Percentiles rank a stretch among this genome's conserved stretches.
Evolutionary conservation across 2,797 vertebrate genomes (phyloP).

Genomic region (Liparis tanakae): DNA sequence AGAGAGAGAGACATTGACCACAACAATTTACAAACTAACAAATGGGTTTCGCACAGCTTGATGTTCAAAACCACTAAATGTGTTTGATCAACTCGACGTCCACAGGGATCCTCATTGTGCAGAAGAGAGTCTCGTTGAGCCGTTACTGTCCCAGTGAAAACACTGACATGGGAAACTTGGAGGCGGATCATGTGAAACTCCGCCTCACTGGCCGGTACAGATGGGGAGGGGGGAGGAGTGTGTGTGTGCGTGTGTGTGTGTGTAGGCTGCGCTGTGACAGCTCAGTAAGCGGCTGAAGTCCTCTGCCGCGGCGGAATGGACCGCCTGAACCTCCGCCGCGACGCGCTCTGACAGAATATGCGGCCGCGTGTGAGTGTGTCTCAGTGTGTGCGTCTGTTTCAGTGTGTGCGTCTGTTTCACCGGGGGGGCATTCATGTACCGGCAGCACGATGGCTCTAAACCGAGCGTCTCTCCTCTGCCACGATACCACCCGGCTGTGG

Average conservation of each 20-base stretch:
- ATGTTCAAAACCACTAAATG: neutral
- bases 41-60: neutral
- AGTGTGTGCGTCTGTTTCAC: conserved; percentile 5
- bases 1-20: neutral
- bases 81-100: neutral
- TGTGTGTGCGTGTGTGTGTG: conserved; percentile 30
- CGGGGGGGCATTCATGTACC: conserved; percentile 42
- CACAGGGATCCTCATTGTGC: neutral
- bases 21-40: neutral
- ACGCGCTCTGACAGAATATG: conserved; percentile 63
- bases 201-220: conserved; percentile 54
- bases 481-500: conserved; percentile 79
- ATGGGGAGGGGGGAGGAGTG: conserved; percentile 17
- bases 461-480: conserved; percentile 77
- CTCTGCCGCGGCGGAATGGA: conserved; percentile 61
- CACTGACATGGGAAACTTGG: conserved; percentile 62
- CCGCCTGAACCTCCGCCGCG: conserved; percentile 41
- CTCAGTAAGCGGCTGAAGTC: conserved; percentile 66
- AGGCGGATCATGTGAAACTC: conserved; percentile 54
- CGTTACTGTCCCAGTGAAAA: conserved; percentile 29
- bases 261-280: conserved; percentile 61
- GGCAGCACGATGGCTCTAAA: conserved; percentile 69
- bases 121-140: neutral
- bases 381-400: conserved; percentile 22
- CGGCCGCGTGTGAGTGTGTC: conserved; percentile 35